Percentiles rank a stretch among this genome's conserved stretches.
These are phyloP conservation scores for Piprites chloris DNA, from an alignment of 2,113 vertebrate genomes.

Conservation along the genomic window DNA sequence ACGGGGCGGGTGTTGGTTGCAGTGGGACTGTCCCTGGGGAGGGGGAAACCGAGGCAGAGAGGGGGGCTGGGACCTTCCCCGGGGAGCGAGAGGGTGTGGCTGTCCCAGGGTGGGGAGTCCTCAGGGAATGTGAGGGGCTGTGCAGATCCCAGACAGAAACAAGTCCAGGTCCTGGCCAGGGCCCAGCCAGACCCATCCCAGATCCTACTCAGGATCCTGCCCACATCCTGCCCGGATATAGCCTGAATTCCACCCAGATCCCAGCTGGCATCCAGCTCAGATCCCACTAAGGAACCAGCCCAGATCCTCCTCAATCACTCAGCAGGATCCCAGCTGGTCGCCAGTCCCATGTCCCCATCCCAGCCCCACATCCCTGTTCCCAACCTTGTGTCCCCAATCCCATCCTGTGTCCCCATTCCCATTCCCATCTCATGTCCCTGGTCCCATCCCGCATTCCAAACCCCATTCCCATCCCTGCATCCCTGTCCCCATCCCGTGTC, in stretches of 20 bases:
- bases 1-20: rapidly evolving
- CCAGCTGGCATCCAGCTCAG: background rate
- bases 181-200: background rate
- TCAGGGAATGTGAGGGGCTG: rapidly evolving
- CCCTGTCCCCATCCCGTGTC: background rate
- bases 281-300: background rate
- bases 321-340: background rate
- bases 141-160: background rate
- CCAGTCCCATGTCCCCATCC: background rate
- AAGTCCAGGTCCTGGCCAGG: background rate
- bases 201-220: background rate
- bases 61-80: background rate
- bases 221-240: background rate
- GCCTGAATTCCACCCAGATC: background rate
- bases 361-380: background rate
- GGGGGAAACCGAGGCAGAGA: background rate
- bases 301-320: too few species aligned
- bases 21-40: background rate
- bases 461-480: too few species aligned
- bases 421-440: too few species aligned
- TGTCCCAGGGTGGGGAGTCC: background rate
- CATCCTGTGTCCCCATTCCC: too few species aligned
- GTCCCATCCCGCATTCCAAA: too few species aligned
- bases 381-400: background rate
- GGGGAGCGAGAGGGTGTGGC: background rate